Conservation (phyloP, 2,113 vertebrate genomes). For the rabbit (Oryctolagus cuniculus) region mOryCun1.1 NC_091441.1:56640001-56640500, state of each 20-base stretch:
- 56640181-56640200: background rate
- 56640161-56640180: background rate
- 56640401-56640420: background rate
- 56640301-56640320: background rate
- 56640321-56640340: conserved; percentile 30
- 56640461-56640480: no score
- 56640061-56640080: no score
- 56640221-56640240: background rate
- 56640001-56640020: no score
- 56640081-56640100: background rate
- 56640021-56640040: no score
- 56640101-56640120: background rate
- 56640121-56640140: conserved; percentile 31
- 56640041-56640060: no score
- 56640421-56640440: background rate
- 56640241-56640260: background rate
- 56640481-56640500: no score
- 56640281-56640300: background rate
- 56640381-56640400: conserved; percentile 5
- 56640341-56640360: conserved; percentile 31
- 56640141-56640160: background rate
- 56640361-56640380: background rate
- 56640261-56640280: background rate
- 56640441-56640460: no score
- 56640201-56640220: conserved; percentile 44